Conservation (phyloP, 2,888 invertebrate genomes). For the Tenthredo notha region DNA sequence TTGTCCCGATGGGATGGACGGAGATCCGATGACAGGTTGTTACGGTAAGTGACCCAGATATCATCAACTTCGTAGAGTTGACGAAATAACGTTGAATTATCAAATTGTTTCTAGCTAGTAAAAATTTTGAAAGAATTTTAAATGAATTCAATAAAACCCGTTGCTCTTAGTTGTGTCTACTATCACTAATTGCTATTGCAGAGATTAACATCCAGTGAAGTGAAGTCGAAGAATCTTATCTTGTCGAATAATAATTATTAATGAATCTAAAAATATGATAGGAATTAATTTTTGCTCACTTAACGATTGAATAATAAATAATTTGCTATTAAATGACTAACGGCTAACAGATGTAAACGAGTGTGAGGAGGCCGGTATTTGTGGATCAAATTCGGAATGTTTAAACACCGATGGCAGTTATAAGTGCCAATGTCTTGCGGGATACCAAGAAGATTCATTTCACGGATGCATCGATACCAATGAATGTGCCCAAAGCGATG, state of each 20-base stretch:
- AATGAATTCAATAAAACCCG: neutral
- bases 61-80: neutral
- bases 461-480: constrained; percentile 87
- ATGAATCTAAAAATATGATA: constrained; percentile 14
- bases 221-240: neutral
- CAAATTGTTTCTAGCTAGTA: neutral
- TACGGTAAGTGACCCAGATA: constrained; percentile 81
- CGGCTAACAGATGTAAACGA: constrained; percentile 85
- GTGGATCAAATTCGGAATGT: constrained; percentile 86
- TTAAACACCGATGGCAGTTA: constrained; percentile 88
- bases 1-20: constrained; percentile 91
- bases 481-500: constrained; percentile 84
- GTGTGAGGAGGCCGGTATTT: constrained; percentile 84
- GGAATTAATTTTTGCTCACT: neutral
- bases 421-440: constrained; percentile 86
- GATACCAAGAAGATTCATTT: constrained; percentile 83
- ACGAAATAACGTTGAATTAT: neutral
- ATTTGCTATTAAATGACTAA: constrained; percentile 57
- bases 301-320: constrained; percentile 35
- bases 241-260: constrained; percentile 15
- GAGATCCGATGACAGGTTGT: constrained; percentile 88
- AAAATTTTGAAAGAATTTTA: no score
- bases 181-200: constrained; percentile 21
- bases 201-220: neutral
- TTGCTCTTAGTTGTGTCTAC: neutral